Evolutionary conservation across 1,140 invertebrate genomes (phyloP).

Genomic region (Cydia splendana): DNA sequence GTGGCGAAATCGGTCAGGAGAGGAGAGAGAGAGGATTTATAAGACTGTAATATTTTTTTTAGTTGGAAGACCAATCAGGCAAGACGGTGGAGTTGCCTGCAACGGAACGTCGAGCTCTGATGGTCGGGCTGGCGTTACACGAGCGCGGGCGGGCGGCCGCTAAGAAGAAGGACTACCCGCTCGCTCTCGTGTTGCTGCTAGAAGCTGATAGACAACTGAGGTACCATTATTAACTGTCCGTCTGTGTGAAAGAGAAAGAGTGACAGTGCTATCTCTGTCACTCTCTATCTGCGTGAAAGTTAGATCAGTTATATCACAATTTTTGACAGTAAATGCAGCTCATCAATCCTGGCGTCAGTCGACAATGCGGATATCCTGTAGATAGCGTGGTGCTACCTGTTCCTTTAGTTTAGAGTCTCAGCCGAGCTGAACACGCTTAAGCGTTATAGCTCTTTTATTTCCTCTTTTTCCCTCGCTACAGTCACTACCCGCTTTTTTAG

Average conservation of each 20-base stretch:
- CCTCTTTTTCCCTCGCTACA: too few species aligned
- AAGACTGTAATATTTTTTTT: conserved; percentile 1
- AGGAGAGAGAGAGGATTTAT: too few species aligned
- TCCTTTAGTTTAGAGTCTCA: conserved; percentile 85
- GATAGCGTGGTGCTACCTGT: conserved; percentile 92
- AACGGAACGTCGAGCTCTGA: conserved; percentile 83
- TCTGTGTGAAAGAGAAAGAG: too few species aligned
- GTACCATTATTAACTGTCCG: conserved; percentile 57
- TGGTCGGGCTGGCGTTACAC: conserved; percentile 87
- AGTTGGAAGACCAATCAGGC: conserved; percentile 90
- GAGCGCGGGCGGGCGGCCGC: conserved; percentile 87
- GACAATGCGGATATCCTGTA: conserved; percentile 91
- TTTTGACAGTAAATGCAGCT: conserved; percentile 82
- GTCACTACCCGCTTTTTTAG: too few species aligned
- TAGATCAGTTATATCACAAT: too few species aligned
- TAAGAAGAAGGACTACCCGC: conserved; percentile 83
- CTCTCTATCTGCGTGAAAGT: too few species aligned
- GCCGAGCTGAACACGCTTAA: too few species aligned
- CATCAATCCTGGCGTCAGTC: conserved; percentile 84
- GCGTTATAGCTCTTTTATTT: too few species aligned
- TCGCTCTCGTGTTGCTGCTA: conserved; percentile 85
- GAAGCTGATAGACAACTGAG: conserved; percentile 88
- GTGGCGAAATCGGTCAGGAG: too few species aligned
- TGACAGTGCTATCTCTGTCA: conserved; percentile 34
- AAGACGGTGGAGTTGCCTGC: conserved; percentile 84